phyloP scores from a whole-genome alignment of 2,113 vertebrate species.

The Zosterops japonicus region DNA sequence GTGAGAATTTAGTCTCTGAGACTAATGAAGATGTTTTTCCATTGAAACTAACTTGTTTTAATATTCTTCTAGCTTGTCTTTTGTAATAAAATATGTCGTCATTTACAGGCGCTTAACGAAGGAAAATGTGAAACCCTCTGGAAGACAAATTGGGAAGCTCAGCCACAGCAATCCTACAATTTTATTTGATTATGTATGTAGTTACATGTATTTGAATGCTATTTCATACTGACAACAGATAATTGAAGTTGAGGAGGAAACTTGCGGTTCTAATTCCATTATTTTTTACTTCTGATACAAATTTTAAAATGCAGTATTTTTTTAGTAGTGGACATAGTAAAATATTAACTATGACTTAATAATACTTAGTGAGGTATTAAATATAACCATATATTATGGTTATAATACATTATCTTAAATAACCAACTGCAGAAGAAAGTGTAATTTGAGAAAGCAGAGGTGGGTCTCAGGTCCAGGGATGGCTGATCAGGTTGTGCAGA shows the following conservation, averaged over 20 bases:
- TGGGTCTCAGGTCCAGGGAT: not conserved
- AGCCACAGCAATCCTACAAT: constrained; percentile 99
- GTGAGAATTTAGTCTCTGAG: not conserved
- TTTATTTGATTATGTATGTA: constrained; percentile 98
- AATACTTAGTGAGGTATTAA: not conserved
- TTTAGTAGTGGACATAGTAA: not conserved
- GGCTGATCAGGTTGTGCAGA: not conserved
- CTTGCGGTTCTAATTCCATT: not conserved
- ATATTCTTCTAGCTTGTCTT: not conserved
- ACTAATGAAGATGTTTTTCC: not conserved
- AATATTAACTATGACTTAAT: not conserved
- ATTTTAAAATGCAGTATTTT: not conserved
- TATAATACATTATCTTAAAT: not conserved
- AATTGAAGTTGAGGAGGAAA: not conserved
- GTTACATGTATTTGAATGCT: not conserved
- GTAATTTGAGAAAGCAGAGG: not conserved
- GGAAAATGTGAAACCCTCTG: constrained; percentile 99
- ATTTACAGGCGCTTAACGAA: constrained; percentile 90
- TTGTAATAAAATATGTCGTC: constrained; percentile 20
- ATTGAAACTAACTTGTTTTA: not conserved
- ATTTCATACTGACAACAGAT: not conserved
- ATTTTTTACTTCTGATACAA: not conserved
- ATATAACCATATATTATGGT: not conserved
- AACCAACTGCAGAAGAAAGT: not conserved
- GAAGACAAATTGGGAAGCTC: constrained; percentile 97